Percentiles rank a stretch among this genome's conserved stretches.
These are phyloP conservation scores for Paralichthys olivaceus DNA, from an alignment of 2,113 vertebrate species.

Conservation along the genomic window DNA sequence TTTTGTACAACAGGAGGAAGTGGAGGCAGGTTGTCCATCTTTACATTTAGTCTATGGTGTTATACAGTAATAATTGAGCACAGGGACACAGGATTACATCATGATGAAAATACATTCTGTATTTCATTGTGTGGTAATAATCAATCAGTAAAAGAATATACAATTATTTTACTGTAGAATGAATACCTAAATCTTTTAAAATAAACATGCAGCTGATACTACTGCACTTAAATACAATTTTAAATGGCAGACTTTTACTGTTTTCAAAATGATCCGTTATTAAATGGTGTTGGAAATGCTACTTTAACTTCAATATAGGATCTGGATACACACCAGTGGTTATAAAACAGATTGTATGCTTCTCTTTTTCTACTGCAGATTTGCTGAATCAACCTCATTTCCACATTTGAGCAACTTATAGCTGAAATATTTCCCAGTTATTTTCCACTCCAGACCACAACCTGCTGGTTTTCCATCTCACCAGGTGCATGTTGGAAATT, in stretches of 20 bases:
- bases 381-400: not conserved
- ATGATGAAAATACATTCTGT: too few species aligned
- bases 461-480: constrained; percentile 1
- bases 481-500: not conserved
- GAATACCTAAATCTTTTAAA: too few species aligned
- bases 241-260: not conserved
- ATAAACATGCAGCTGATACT: not conserved
- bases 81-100: too few species aligned
- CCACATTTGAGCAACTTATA: not conserved
- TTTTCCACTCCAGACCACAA: not conserved
- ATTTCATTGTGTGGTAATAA: too few species aligned
- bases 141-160: too few species aligned
- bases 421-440: not conserved
- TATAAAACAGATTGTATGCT: not conserved
- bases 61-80: too few species aligned
- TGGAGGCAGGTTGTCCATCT: too few species aligned
- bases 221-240: not conserved
- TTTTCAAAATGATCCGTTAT: not conserved
- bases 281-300: not conserved
- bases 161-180: too few species aligned
- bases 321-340: not conserved
- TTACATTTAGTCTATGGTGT: too few species aligned
- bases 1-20: too few species aligned
- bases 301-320: not conserved
- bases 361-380: not conserved